Percentiles rank a stretch among this genome's conserved stretches.
phyloP scores from a whole-genome alignment of 2,113 vertebrate genomes.

The Holacanthus passer region DNA sequence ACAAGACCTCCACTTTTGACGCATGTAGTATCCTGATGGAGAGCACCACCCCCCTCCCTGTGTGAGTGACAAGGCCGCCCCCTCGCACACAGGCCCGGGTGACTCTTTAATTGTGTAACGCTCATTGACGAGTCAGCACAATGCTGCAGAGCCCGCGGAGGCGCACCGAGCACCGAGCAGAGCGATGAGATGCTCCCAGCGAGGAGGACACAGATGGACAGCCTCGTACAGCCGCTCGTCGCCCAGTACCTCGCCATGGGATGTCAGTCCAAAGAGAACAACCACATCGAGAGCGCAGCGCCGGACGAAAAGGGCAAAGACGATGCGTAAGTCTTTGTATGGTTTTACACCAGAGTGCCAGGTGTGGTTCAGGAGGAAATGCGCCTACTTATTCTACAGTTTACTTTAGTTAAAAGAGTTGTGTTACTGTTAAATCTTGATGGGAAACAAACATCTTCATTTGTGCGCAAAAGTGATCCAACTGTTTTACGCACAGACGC shows the following conservation, averaged over 20 bases:
- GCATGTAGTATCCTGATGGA: slow-evolving; percentile 16
- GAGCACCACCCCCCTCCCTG: slow-evolving; percentile 44
- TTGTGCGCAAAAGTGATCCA: background rate
- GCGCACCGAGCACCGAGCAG: slow-evolving; percentile 66
- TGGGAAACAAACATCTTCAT: background rate
- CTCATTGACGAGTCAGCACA: slow-evolving; percentile 77
- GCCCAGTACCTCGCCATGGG: slow-evolving; percentile 86
- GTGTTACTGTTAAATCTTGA: background rate
- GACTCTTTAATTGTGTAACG: slow-evolving; percentile 76
- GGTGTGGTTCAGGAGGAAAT: slow-evolving; percentile 1
- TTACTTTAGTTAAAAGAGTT: background rate
- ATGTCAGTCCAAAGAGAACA: slow-evolving; percentile 77
- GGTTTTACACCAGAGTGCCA: background rate
- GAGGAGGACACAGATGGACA: slow-evolving; percentile 83
- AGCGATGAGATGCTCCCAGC: slow-evolving; percentile 77
- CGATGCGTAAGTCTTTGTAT: slow-evolving; percentile 75
- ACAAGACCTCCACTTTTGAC: slow-evolving; percentile 26
- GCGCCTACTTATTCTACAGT: background rate
- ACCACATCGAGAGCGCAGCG: slow-evolving; percentile 69
- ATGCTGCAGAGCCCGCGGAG: slow-evolving; percentile 73
- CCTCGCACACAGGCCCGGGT: slow-evolving; percentile 68
- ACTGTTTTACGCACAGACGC: slow-evolving; percentile 41
- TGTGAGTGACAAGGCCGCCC: slow-evolving; percentile 80
- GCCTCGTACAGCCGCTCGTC: slow-evolving; percentile 83
- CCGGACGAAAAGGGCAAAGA: slow-evolving; percentile 77